Conservation (phyloP, 2,888 invertebrate genomes). For the Cheilosia soror region DNA sequence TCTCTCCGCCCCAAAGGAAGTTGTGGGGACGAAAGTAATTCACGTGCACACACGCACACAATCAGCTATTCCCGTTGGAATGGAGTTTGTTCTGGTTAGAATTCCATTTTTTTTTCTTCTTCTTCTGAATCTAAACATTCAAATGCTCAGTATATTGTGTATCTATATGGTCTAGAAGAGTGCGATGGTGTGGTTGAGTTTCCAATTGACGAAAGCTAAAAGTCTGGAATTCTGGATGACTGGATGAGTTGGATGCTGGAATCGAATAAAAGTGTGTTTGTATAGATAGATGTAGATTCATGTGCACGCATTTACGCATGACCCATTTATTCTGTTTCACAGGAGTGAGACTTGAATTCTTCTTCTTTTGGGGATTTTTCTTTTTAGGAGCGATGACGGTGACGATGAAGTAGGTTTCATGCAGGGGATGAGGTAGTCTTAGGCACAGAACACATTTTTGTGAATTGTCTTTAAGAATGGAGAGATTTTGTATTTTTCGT, state of each 20-base stretch:
- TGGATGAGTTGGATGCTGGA: slow-evolving; percentile 60
- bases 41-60: slow-evolving; percentile 41
- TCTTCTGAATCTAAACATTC: slow-evolving; percentile 29
- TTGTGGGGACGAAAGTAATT: slow-evolving; percentile 26
- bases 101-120: slow-evolving; percentile 18
- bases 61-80: slow-evolving; percentile 26
- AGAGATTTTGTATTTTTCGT: slow-evolving; percentile 24
- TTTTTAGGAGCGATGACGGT: slow-evolving; percentile 46
- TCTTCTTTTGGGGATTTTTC: slow-evolving; percentile 29
- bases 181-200: slow-evolving; percentile 16
- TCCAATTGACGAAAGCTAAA: slow-evolving; percentile 72
- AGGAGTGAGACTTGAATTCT: slow-evolving; percentile 46
- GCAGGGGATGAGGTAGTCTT: slow-evolving; percentile 20
- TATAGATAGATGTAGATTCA: slow-evolving; percentile 67
- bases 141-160: slow-evolving; percentile 2
- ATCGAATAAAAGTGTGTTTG: slow-evolving; percentile 27
- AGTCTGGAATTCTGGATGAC: slow-evolving; percentile 66
- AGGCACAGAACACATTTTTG: slow-evolving; percentile 24
- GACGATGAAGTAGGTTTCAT: slow-evolving; percentile 46
- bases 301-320: slow-evolving; percentile 72
- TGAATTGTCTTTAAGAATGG: slow-evolving; percentile 59
- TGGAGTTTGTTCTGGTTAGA: slow-evolving; percentile 15
- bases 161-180: not conserved
- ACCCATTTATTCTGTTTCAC: slow-evolving; percentile 70
- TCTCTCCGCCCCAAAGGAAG: slow-evolving; percentile 26